Base-by-base conservation (phyloP, 2,888 invertebrate genomes). In the Euspilapteryx auroguttella region DNA sequence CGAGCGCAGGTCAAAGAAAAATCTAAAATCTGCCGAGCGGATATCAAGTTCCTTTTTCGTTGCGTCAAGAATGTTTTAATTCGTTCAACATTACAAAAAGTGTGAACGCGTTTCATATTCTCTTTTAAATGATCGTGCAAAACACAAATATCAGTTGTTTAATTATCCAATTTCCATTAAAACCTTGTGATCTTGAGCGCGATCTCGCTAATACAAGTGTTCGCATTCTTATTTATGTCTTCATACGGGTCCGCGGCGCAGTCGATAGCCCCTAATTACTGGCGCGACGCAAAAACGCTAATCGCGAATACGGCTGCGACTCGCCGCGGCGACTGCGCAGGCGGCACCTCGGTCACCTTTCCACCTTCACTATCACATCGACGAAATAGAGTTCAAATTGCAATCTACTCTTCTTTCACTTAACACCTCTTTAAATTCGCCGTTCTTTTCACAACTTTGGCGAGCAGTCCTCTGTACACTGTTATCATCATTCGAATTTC, bases 251-350 rank as follows among this genome's bases (percentile, higher is more conserved):
- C 14, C 14, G 27, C 23, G 6, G 49, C 44, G 57, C 68, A 71
- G 71, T 65, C 69, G 71, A 71, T 71, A 63, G 63, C 53, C 57
- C 68, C 68, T 73, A 75, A 75, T 75, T 75, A 75, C 64, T 56
- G 46, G 40, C 50, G 48, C 45, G 49, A 49, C 48, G 62, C 69
- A 75, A 75, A 75, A 75, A 75, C 71, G 56, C 64, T 69, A 71
- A 75, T 73, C 73, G 68, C 53, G 48, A 55, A 57, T 58, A 41
- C 38, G n/a, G n/a, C n/a, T n/a, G n/a, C n/a, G n/a, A n/a, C n/a
- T n/a, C n/a, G n/a, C n/a, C n/a, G n/a, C n/a, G n/a, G n/a, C n/a
- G n/a, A n/a, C n/a, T n/a, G n/a, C n/a, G 35, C 40, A 43, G 40
- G 38, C 36, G 26, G 34, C 35, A 24, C 11, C 14, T 8, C 9